Percentiles rank a stretch among this genome's conserved stretches.
These are phyloP conservation scores for Callopanchax toddi DNA, from an alignment of 2,113 vertebrate species.

Conservation along the genomic window DNA sequence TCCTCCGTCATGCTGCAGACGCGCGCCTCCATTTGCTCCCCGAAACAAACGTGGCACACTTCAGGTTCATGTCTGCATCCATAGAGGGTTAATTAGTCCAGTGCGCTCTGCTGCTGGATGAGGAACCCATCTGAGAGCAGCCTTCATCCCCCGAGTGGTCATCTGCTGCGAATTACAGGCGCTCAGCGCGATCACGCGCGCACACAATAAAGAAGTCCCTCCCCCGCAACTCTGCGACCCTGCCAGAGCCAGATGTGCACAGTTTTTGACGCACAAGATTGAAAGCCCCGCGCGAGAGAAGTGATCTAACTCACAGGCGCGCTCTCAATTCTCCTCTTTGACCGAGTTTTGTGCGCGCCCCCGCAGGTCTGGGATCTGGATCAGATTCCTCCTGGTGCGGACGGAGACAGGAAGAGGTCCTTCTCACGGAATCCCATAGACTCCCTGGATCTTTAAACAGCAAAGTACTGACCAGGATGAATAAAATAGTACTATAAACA, in stretches of 20 bases:
- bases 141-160: slow-evolving; percentile 76
- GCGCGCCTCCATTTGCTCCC: slow-evolving; percentile 40
- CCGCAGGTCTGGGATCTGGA: slow-evolving; percentile 60
- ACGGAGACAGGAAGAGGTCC: slow-evolving; percentile 63
- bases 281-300: slow-evolving; percentile 32
- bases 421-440: slow-evolving; percentile 63
- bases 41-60: background rate
- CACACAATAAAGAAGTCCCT: slow-evolving; percentile 43
- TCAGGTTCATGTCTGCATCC: slow-evolving; percentile 18
- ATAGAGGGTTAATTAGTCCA: slow-evolving; percentile 32
- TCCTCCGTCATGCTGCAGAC: slow-evolving; percentile 24
- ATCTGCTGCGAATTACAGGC: slow-evolving; percentile 80
- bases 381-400: slow-evolving; percentile 52
- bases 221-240: slow-evolving; percentile 56
- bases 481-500: no score
- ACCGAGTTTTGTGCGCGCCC: slow-evolving; percentile 63
- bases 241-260: slow-evolving; percentile 63
- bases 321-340: slow-evolving; percentile 22
- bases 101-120: slow-evolving; percentile 44
- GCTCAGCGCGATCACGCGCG: slow-evolving; percentile 24
- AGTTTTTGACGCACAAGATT: slow-evolving; percentile 24
- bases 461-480: no score
- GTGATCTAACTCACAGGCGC: background rate
- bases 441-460: background rate
- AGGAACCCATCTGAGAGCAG: slow-evolving; percentile 60